Percentiles rank a stretch among this genome's conserved stretches.
phyloP scores from a whole-genome alignment of 2,797 vertebrate genomes.

The Mormyrops attenuatus region DNA sequence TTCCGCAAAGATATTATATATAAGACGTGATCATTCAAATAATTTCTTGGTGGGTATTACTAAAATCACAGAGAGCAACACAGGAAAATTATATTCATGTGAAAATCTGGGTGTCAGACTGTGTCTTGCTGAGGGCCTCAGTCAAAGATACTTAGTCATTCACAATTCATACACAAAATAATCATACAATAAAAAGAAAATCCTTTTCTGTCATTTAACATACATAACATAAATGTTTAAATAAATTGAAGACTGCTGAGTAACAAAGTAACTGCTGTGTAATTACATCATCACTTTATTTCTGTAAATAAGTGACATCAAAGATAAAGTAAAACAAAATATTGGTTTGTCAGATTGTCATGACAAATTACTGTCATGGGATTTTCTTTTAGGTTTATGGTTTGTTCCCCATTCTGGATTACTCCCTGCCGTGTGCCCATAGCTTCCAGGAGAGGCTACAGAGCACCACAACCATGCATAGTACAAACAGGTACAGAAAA shows the following conservation, averaged over 20 bases:
- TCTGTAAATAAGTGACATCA: constrained; percentile 49
- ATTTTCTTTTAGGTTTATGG: constrained; percentile 40
- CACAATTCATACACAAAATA: neutral
- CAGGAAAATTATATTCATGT: neutral
- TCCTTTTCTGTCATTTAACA: neutral
- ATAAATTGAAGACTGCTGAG: neutral
- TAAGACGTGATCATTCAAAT: neutral
- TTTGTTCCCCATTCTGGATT: no score
- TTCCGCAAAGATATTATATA: neutral
- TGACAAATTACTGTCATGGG: constrained; percentile 47
- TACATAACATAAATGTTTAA: neutral
- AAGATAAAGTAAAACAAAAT: constrained; percentile 46
- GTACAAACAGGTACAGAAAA: neutral
- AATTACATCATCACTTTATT: constrained; percentile 37
- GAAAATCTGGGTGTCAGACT: neutral
- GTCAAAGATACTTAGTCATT: neutral
- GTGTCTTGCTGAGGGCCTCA: neutral
- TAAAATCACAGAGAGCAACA: neutral
- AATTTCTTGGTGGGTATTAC: neutral
- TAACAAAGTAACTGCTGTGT: neutral
- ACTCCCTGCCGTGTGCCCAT: neutral
- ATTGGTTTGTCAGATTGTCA: constrained; percentile 48
- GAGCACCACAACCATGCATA: neutral
- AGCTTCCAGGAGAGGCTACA: neutral
- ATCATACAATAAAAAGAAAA: neutral